These are phyloP conservation scores for Actinemys pallida DNA, from an alignment of 2,113 vertebrate species.

Conservation along the genomic window DNA sequence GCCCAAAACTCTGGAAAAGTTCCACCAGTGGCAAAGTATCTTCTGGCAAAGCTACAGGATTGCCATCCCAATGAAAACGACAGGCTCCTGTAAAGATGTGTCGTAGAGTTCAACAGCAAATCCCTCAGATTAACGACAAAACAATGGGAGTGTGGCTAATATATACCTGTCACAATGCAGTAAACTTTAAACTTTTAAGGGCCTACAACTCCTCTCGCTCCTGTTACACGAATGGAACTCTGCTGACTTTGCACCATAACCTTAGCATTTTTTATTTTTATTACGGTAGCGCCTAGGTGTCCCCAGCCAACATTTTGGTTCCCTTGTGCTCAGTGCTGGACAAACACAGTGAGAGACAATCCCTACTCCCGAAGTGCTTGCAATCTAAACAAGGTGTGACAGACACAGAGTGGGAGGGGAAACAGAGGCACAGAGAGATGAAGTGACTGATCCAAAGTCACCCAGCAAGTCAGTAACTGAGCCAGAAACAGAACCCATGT, in stretches of 20 bases:
- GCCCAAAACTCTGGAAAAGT: background rate
- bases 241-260: background rate
- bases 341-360: background rate
- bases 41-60: background rate
- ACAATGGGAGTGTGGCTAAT: constrained; percentile 60
- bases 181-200: constrained; percentile 27
- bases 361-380: too few species aligned
- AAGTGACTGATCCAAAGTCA: too few species aligned
- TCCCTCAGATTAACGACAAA: constrained; percentile 36
- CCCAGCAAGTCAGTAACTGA: too few species aligned
- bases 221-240: too few species aligned
- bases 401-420: too few species aligned
- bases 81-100: constrained; percentile 44
- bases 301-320: background rate
- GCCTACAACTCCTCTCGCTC: too few species aligned
- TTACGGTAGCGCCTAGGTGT: background rate
- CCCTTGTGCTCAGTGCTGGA: background rate
- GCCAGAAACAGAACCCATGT: too few species aligned
- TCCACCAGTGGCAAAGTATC: background rate
- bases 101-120: constrained; percentile 39
- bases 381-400: too few species aligned
- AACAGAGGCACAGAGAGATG: too few species aligned
- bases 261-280: background rate
- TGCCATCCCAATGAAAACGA: background rate
- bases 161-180: constrained; percentile 44